phyloP scores from a whole-genome alignment of 1,140 invertebrate genomes.

The Babylonia areolata region DNA sequence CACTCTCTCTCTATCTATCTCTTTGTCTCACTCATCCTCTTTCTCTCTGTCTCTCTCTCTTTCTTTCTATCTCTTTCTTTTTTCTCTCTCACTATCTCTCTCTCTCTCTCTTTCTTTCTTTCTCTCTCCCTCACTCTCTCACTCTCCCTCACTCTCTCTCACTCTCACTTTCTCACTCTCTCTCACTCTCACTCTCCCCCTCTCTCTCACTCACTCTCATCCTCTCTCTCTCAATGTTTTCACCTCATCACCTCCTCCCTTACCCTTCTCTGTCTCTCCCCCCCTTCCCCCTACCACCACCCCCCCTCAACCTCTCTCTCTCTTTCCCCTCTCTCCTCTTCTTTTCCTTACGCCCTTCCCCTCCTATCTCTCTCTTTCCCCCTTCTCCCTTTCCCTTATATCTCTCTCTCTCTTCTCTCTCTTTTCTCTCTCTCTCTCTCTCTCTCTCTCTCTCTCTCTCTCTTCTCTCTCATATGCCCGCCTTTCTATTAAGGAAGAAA shows the following conservation, averaged over 20 bases:
- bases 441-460: neutral
- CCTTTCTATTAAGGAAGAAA: too few relatives aligned
- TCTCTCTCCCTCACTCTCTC: neutral
- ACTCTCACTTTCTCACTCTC: too few relatives aligned
- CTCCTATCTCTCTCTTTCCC: neutral
- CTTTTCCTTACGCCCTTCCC: neutral
- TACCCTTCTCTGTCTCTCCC: neutral
- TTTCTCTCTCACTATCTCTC: too few relatives aligned
- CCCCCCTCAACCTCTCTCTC: neutral
- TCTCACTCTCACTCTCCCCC: neutral
- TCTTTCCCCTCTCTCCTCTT: neutral
- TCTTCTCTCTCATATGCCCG: constrained; percentile 11
- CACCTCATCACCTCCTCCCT: neutral
- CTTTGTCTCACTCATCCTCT: too few relatives aligned
- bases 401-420: neutral
- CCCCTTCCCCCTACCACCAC: neutral
- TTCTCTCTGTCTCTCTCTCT: too few relatives aligned
- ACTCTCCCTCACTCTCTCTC: neutral
- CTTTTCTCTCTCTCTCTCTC: neutral
- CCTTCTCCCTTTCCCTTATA: neutral
- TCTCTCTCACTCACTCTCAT: neutral
- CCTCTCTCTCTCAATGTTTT: neutral
- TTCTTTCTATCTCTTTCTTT: too few relatives aligned
- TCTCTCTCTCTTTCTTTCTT: constrained; percentile 2
- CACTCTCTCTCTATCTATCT: too few relatives aligned